Percentiles rank a stretch among this genome's conserved stretches.
These are phyloP conservation scores for Ruditapes philippinarum DNA, from an alignment of 1,140 invertebrate species.

Conservation along the genomic window DNA sequence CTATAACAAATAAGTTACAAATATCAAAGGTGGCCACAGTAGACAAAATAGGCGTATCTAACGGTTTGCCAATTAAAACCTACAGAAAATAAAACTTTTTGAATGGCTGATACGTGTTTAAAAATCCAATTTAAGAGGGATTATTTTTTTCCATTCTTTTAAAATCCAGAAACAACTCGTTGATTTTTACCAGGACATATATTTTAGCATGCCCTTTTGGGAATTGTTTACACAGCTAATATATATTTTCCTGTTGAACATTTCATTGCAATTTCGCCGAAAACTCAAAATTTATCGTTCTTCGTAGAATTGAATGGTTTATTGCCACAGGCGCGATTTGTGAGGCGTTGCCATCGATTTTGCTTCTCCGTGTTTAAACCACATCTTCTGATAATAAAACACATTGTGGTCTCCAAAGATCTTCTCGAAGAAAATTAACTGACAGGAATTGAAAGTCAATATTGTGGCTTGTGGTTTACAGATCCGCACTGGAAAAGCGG, in stretches of 20 bases:
- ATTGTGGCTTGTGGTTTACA: constrained; percentile 46
- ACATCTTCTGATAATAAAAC: constrained; percentile 16
- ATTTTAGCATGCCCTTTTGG: neutral
- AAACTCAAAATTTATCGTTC: constrained; percentile 34
- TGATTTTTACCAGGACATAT: neutral
- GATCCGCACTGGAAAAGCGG: neutral
- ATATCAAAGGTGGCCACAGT: no score
- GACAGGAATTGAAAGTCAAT: constrained; percentile 60
- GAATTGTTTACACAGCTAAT: neutral
- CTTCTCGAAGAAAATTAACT: constrained; percentile 42
- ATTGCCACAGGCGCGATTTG: constrained; percentile 22
- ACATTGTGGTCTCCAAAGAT: constrained; percentile 23
- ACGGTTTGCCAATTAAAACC: no score
- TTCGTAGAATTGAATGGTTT: constrained; percentile 13
- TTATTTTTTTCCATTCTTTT: no score
- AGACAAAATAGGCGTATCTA: no score
- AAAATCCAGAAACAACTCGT: neutral
- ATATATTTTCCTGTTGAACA: constrained; percentile 31
- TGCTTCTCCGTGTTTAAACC: constrained; percentile 5
- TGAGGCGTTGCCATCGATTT: constrained; percentile 28
- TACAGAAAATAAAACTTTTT: no score
- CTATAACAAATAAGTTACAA: no score
- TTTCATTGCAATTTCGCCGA: constrained; percentile 23
- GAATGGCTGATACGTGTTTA: no score
- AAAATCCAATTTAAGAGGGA: no score